These are phyloP conservation scores for Atherinosoma microstoma DNA, from an alignment of 2,797 vertebrate species.

Conservation along the genomic window DNA sequence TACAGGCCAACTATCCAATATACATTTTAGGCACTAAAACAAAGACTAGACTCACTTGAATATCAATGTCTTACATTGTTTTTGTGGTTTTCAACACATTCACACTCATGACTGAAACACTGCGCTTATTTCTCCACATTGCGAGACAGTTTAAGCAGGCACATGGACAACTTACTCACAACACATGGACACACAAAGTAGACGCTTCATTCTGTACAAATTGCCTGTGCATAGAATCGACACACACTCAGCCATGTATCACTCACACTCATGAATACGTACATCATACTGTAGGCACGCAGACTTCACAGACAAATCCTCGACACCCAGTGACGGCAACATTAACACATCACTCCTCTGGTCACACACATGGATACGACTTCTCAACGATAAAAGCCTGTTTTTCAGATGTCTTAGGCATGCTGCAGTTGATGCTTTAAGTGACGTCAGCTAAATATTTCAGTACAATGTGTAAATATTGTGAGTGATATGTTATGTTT, in stretches of 20 bases:
- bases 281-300: slow-evolving; percentile 31
- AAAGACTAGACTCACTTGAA: slow-evolving; percentile 64
- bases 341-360: slow-evolving; percentile 53
- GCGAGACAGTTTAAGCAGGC: slow-evolving; percentile 69
- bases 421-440: slow-evolving; percentile 70
- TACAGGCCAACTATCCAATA: slow-evolving; percentile 55
- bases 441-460: slow-evolving; percentile 65
- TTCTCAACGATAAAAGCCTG: slow-evolving; percentile 58
- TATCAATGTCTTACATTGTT: slow-evolving; percentile 55
- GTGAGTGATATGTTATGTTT: slow-evolving; percentile 50
- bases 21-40: slow-evolving; percentile 76
- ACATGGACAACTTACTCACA: slow-evolving; percentile 59
- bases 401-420: slow-evolving; percentile 61
- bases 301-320: slow-evolving; percentile 24
- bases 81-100: slow-evolving; percentile 67
- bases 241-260: slow-evolving; percentile 40
- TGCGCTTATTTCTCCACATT: slow-evolving; percentile 60
- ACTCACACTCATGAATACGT: slow-evolving; percentile 37
- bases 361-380: slow-evolving; percentile 53
- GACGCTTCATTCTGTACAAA: slow-evolving; percentile 65
- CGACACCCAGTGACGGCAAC: slow-evolving; percentile 43
- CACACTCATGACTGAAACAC: slow-evolving; percentile 58
- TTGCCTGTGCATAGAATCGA: slow-evolving; percentile 55
- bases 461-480: slow-evolving; percentile 65
- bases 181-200: slow-evolving; percentile 45